Conservation (phyloP, 2,797 vertebrate species). For the Parauchenoglanis ngamensis region DNA sequence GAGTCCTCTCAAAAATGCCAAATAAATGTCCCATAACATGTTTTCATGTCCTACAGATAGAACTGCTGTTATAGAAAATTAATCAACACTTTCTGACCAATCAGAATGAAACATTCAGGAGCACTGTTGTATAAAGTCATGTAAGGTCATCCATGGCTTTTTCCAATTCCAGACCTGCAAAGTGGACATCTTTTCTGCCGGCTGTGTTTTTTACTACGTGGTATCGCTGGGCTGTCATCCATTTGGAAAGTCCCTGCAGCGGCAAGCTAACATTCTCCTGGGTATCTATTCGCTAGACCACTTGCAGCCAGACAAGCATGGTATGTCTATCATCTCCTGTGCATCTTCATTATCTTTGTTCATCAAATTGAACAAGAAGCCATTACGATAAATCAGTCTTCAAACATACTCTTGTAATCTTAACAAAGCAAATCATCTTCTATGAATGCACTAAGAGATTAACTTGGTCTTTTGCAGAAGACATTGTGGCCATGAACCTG, state of each 20-base stretch:
- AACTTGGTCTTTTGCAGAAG: conserved; percentile 70
- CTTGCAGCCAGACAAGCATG: conserved; percentile 81
- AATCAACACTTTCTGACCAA: background rate
- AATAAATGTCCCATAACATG: background rate
- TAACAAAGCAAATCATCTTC: background rate
- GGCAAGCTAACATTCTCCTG: conserved; percentile 94
- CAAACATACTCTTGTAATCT: background rate
- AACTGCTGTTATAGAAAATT: background rate
- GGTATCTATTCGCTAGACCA: conserved; percentile 84
- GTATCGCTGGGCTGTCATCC: conserved; percentile 91
- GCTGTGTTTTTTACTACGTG: conserved; percentile 96
- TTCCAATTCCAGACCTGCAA: conserved; percentile 82
- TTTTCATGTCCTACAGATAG: too few relatives aligned
- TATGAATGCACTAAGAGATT: background rate
- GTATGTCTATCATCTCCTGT: conserved; percentile 68
- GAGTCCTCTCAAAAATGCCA: background rate
- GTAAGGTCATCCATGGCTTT: background rate
- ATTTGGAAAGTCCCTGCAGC: conserved; percentile 94
- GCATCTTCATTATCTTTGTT: background rate
- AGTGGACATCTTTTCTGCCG: conserved; percentile 96
- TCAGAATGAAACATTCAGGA: background rate
- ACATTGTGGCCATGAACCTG: conserved; percentile 85
- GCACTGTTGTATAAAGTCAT: background rate
- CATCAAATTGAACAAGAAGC: background rate
- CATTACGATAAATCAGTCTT: background rate